Conservation (phyloP, 2,113 vertebrate genomes). For the Sander vitreus region DNA sequence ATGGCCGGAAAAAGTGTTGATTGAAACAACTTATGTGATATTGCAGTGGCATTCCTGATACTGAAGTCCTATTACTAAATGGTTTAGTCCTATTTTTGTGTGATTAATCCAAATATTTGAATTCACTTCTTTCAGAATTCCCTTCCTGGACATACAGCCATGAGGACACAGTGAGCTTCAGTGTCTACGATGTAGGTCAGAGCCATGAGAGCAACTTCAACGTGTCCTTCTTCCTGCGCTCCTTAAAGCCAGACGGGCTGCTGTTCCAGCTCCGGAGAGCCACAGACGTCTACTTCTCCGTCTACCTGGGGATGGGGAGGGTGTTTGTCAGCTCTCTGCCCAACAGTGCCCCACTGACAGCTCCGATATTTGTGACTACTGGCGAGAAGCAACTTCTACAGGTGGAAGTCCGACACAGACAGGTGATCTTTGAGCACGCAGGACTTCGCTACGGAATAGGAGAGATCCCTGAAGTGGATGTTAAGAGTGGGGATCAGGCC, state of each 20-base stretch:
- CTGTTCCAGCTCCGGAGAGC: slow-evolving; percentile 86
- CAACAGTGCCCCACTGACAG: slow-evolving; percentile 29
- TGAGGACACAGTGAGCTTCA: slow-evolving; percentile 85
- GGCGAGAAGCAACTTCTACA: slow-evolving; percentile 86
- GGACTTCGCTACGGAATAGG: slow-evolving; percentile 78
- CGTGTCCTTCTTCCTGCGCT: slow-evolving; percentile 91
- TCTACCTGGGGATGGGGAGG: slow-evolving; percentile 85
- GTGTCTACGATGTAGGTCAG: slow-evolving; percentile 79
- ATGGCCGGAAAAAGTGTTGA: neutral
- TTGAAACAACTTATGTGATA: neutral
- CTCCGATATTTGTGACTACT: slow-evolving; percentile 81
- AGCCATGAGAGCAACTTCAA: slow-evolving; percentile 84
- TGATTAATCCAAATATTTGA: neutral
- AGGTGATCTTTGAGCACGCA: slow-evolving; percentile 71
- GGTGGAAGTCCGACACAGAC: slow-evolving; percentile 79
- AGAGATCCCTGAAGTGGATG: slow-evolving; percentile 68
- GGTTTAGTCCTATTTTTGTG: neutral
- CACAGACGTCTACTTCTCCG: slow-evolving; percentile 76
- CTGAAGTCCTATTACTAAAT: neutral
- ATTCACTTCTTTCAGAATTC: slow-evolving; percentile 80
- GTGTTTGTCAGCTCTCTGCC: slow-evolving; percentile 74
- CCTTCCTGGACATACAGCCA: slow-evolving; percentile 89
- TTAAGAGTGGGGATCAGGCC: slow-evolving; percentile 75
- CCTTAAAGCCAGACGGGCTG: slow-evolving; percentile 85
- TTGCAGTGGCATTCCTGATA: neutral